Percentiles rank a stretch among this genome's conserved stretches.
Evolutionary conservation across 2,888 invertebrate genomes (phyloP).

Genomic region (Leptinotarsa rubiginosa): DNA sequence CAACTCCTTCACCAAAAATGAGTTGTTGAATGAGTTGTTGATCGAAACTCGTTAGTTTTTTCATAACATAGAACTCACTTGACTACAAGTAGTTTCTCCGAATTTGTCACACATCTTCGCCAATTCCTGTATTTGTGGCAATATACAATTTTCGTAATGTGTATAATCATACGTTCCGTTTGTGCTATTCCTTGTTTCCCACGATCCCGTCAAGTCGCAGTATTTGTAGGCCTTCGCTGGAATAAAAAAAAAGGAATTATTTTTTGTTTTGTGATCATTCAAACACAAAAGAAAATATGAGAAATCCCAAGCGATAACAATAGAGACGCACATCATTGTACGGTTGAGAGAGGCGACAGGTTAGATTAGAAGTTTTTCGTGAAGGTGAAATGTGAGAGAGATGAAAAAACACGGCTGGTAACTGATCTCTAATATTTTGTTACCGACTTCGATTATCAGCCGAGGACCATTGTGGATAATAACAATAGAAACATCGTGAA

Average conservation of each 20-base stretch:
- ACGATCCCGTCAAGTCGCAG: slow-evolving; percentile 77
- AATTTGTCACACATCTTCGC: slow-evolving; percentile 70
- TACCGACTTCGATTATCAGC: too few species aligned
- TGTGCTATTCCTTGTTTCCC: slow-evolving; percentile 70
- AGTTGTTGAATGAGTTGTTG: too few species aligned
- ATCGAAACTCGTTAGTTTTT: not conserved
- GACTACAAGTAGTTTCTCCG: slow-evolving; percentile 59
- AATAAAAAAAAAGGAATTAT: slow-evolving; percentile 45
- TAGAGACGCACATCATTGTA: not conserved
- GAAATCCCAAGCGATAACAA: not conserved
- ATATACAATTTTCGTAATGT: slow-evolving; percentile 85
- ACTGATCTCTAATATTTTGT: too few species aligned
- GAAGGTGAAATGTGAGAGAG: not conserved
- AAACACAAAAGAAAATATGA: not conserved
- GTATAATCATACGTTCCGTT: slow-evolving; percentile 68
- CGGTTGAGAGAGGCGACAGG: not conserved
- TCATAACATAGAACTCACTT: slow-evolving; percentile 46
- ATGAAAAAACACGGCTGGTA: not conserved
- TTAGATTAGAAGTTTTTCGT: not conserved
- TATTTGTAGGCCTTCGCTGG: slow-evolving; percentile 78
- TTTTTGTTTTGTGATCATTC: not conserved
- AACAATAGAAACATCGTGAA: too few species aligned
- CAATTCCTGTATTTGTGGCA: slow-evolving; percentile 75
- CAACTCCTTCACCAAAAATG: too few species aligned
- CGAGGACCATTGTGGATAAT: too few species aligned